Conservation (phyloP, 2,113 vertebrate species). For the Astatoreochromis straeleni region DNA sequence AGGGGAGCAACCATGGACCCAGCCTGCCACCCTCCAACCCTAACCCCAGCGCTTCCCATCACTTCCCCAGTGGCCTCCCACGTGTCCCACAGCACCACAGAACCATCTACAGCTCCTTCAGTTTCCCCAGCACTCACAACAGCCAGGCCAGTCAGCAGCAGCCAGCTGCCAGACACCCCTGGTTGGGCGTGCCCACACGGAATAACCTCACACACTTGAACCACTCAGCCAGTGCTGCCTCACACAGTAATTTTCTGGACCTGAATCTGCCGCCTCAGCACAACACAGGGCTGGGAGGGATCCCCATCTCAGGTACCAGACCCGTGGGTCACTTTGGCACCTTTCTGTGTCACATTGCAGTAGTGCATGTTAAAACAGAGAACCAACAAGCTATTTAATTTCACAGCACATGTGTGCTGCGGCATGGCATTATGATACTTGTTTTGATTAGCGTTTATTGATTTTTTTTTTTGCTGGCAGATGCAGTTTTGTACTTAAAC, state of each 20-base stretch:
- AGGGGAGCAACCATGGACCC: slow-evolving; percentile 26
- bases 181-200: slow-evolving; percentile 86
- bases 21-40: slow-evolving; percentile 36
- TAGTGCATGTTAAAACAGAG: background rate
- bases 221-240: slow-evolving; percentile 89
- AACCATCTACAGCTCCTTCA: slow-evolving; percentile 94
- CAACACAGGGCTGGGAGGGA: slow-evolving; percentile 97
- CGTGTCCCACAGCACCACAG: slow-evolving; percentile 91
- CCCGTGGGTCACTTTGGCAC: background rate
- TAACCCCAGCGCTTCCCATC: slow-evolving; percentile 42
- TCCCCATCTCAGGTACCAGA: slow-evolving; percentile 92
- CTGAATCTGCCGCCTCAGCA: slow-evolving; percentile 92
- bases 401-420: background rate
- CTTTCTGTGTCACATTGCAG: background rate
- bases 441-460: slow-evolving; percentile 17
- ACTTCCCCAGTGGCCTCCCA: slow-evolving; percentile 83
- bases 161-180: slow-evolving; percentile 88
- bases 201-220: slow-evolving; percentile 93
- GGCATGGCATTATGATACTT: background rate
- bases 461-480: background rate
- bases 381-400: background rate
- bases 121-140: slow-evolving; percentile 81
- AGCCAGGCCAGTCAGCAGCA: slow-evolving; percentile 59
- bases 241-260: slow-evolving; percentile 98
- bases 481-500: slow-evolving; percentile 19